phyloP scores from a whole-genome alignment of 2,797 vertebrate species.

The Schizopygopsis pylzovi region DNA sequence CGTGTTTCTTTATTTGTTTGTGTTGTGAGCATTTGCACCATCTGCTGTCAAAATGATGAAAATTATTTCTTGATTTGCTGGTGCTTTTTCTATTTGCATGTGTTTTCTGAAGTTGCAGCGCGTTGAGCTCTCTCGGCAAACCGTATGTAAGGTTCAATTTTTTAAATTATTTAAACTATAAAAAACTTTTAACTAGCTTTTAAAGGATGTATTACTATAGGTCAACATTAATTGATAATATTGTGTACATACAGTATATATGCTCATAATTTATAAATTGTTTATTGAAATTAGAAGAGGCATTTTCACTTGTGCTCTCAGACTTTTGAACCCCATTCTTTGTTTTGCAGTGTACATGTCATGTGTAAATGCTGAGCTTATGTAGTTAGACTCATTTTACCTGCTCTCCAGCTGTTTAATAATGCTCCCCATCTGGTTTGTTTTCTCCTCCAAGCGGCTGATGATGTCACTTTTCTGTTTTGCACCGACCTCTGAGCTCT shows the following conservation, averaged over 20 bases:
- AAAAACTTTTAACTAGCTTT: neutral
- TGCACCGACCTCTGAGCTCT: slow-evolving; percentile 88
- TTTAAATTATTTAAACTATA: neutral
- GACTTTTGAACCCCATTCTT: neutral
- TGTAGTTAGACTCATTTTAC: slow-evolving; percentile 72
- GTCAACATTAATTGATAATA: neutral
- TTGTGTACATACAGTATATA: too few relatives aligned
- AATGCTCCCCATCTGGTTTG: slow-evolving; percentile 94
- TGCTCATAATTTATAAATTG: neutral
- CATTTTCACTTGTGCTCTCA: neutral
- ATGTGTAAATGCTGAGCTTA: neutral
- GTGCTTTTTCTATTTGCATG: too few relatives aligned
- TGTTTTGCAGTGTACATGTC: neutral
- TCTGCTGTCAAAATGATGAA: too few relatives aligned
- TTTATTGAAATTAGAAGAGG: neutral
- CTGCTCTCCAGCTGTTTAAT: slow-evolving; percentile 96
- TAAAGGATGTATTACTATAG: neutral
- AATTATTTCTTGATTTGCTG: too few relatives aligned
- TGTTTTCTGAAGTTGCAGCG: too few relatives aligned
- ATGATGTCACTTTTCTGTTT: slow-evolving; percentile 96
- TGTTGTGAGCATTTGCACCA: too few relatives aligned
- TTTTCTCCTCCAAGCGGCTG: slow-evolving; percentile 93
- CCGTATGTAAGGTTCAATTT: neutral
- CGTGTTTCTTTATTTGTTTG: too few relatives aligned
- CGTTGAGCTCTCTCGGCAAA: too few relatives aligned